These are phyloP conservation scores for Streptopelia turtur DNA, from an alignment of 2,797 vertebrate species.

Conservation along the genomic window DNA sequence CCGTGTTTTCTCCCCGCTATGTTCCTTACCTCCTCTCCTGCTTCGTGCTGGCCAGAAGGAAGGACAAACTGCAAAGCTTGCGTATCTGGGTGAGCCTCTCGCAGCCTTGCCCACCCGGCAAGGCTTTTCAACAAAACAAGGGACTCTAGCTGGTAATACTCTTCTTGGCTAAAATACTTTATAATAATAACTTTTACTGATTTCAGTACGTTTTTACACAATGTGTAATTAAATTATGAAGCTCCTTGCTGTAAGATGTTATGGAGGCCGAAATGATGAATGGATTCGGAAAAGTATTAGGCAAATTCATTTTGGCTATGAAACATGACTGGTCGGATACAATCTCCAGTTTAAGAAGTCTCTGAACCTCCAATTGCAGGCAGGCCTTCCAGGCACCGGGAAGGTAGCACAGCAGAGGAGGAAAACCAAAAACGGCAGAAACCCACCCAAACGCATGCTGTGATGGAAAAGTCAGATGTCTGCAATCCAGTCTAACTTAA, in stretches of 20 bases:
- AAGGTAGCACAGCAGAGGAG: not conserved
- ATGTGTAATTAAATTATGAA: constrained; percentile 1
- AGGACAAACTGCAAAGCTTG: not conserved
- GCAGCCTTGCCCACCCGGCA: not conserved
- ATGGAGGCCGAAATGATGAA: not conserved
- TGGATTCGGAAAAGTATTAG: constrained; percentile 13
- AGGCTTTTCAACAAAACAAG: not conserved
- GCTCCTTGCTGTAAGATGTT: not conserved
- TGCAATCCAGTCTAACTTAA: not conserved
- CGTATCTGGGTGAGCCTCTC: not conserved
- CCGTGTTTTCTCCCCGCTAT: not conserved
- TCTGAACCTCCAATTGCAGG: not conserved
- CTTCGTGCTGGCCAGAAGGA: not conserved
- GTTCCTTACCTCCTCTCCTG: not conserved
- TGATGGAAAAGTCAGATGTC: not conserved
- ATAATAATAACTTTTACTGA: not conserved
- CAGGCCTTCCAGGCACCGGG: accelerated
- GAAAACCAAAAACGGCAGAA: constrained; percentile 33
- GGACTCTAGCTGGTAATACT: not conserved
- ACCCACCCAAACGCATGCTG: not conserved
- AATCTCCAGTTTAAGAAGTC: not conserved
- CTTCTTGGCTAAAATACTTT: not conserved
- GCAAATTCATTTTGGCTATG: not conserved
- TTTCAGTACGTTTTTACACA: constrained; percentile 13
- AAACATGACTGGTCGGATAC: accelerated